Conservation (phyloP, 2,888 invertebrate genomes). For the Zootermopsis nevadensis region DNA sequence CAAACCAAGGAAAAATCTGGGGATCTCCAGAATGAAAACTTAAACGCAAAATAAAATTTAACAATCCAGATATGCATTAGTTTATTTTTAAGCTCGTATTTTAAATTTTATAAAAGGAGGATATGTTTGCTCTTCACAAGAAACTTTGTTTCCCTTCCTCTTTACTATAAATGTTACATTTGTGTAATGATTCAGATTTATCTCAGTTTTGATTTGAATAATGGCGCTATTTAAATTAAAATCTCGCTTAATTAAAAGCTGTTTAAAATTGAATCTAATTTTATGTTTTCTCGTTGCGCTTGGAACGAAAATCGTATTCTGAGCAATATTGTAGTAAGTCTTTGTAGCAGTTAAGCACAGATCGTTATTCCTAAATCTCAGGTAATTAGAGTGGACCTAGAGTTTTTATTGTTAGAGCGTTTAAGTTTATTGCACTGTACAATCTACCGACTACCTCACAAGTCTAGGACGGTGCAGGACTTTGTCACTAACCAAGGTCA, state of each 20-base stretch:
- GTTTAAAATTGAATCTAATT: not conserved
- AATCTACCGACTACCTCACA: not conserved
- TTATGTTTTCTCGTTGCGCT: constrained; percentile 1
- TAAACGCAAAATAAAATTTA: too few relatives aligned
- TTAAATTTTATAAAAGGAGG: not conserved
- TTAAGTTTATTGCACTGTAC: not conserved
- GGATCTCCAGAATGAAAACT: too few relatives aligned
- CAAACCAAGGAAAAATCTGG: too few relatives aligned
- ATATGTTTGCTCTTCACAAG: not conserved
- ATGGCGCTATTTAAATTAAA: not conserved
- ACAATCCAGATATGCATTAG: too few relatives aligned
- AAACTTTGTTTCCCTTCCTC: not conserved
- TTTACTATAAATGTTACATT: not conserved
- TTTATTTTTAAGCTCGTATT: not conserved
- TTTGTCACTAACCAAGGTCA: not conserved
- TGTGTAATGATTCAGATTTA: not conserved
- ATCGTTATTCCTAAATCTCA: not conserved
- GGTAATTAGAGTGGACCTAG: not conserved
- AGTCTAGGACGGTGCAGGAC: not conserved
- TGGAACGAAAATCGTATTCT: not conserved
- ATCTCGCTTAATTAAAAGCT: not conserved
- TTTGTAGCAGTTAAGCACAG: not conserved
- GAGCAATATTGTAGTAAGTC: not conserved
- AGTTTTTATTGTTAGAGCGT: not conserved
- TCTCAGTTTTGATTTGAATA: not conserved